Base-by-base conservation (phyloP, 2,888 invertebrate genomes). In the Nomada ruficornis region DNA sequence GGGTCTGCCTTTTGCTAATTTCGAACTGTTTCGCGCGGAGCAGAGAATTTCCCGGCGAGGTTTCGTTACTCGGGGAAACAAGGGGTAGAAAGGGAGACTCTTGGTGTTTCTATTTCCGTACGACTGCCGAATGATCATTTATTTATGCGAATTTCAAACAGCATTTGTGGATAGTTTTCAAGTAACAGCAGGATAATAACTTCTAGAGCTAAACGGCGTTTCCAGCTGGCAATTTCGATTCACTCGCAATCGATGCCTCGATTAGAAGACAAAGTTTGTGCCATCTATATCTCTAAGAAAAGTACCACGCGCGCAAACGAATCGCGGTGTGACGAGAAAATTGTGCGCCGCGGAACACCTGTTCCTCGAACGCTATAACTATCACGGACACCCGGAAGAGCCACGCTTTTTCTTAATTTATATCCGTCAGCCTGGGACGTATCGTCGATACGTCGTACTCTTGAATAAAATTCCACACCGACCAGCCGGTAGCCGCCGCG, bases 381-480 rank as follows among this genome's bases (percentile, higher is more conserved):
- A 11, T 36, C 54, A 13, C 67, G 4, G 18, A n/a, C n/a, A 59
- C 29, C 18, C 52, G 29, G 36, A 5, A 29, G 29, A 44, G 0
- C 10, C 50, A 18, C 15, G 15, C 18, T 9, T 44, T n/a, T 62
- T 47, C n/a, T 57, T 50, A 50, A 60, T 74, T 74, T 50, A 42
- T 18, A 74, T 23, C 20, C 55, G 20, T 15, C 64, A 15, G 4
- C n/a, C 0, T 13, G 23, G 5, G 15, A n/a, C 9, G 47, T 47
- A 15, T 10, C 29, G 20, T 26, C 42, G 20, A 23, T 26, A 26
- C 55, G 60, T 54, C 42, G 29, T 50, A 52, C 65, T 72, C 42
- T 71, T 52, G 60, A 54, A 77, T 77, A 59, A 71, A 80, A 47
- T 47, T 71, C 26, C 59, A 18, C 47, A 9, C 3, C 18, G 2